Evolutionary conservation across 2,888 invertebrate genomes (phyloP).

Genomic region (Chromoteleia sp.): DNA sequence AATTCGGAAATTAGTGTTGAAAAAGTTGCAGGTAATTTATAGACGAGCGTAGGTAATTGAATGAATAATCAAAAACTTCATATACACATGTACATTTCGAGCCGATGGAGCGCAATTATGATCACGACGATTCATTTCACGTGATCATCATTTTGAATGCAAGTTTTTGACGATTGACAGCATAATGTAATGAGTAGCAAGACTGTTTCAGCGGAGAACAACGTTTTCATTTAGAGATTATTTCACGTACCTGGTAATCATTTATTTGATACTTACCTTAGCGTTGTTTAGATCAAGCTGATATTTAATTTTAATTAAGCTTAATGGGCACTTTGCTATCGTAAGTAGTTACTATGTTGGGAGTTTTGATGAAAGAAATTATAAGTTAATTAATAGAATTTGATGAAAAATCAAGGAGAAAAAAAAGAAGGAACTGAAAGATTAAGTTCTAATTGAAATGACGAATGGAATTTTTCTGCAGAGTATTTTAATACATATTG

Average conservation of each 20-base stretch:
- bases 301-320: constrained; percentile 14
- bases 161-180: constrained; percentile 8
- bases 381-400: too few relatives aligned
- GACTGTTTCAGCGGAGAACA: constrained; percentile 37
- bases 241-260: constrained; percentile 31
- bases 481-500: not conserved
- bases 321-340: constrained; percentile 19
- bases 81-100: constrained; percentile 9
- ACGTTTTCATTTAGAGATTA: constrained; percentile 16
- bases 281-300: constrained; percentile 1
- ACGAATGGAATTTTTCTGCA: constrained; percentile 12
- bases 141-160: not conserved
- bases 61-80: constrained; percentile 14
- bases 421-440: not conserved
- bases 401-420: not conserved
- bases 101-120: not conserved
- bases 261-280: constrained; percentile 24
- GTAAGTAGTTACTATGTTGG: not conserved
- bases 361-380: too few relatives aligned
- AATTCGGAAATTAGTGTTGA: not conserved
- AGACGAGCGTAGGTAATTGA: constrained; percentile 23
- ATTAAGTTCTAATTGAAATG: not conserved
- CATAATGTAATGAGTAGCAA: constrained; percentile 52
- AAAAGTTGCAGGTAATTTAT: constrained; percentile 4
- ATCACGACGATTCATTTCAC: constrained; percentile 14